These are phyloP conservation scores for Lepilemur ruficaudatus DNA, from an alignment of 2,797 vertebrate species.

Conservation along the genomic window DNA sequence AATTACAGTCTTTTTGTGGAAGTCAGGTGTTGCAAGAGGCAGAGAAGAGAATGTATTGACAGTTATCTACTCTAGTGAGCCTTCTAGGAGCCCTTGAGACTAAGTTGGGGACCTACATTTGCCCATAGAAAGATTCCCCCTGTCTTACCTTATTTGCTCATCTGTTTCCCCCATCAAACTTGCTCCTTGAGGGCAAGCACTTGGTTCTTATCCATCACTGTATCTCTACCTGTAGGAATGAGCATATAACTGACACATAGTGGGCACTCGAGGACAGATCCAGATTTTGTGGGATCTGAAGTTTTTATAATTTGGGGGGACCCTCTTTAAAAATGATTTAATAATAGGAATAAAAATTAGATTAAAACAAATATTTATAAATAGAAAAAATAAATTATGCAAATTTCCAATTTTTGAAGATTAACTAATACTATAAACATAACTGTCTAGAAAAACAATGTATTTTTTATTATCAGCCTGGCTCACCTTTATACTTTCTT, in stretches of 20 bases:
- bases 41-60: not conserved
- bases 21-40: not conserved
- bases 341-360: not conserved
- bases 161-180: not conserved
- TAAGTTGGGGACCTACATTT: not conserved
- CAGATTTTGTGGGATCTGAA: not conserved
- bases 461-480: not conserved
- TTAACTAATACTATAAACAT: not conserved
- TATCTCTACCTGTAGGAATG: not conserved
- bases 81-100: not conserved
- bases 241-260: not conserved
- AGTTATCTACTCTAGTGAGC: not conserved
- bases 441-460: constrained; percentile 7
- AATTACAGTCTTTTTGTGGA: not conserved
- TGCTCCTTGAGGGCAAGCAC: not conserved
- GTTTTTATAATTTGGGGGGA: not conserved
- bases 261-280: not conserved
- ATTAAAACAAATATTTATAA: not conserved
- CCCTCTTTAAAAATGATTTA: constrained; percentile 23
- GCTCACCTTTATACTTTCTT: not conserved
- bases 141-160: not conserved
- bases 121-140: not conserved
- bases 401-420: constrained; percentile 1
- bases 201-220: not conserved
- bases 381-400: not conserved